Conservation (phyloP, 2,113 vertebrate genomes). For the Porphyrio hochstetteri region DNA sequence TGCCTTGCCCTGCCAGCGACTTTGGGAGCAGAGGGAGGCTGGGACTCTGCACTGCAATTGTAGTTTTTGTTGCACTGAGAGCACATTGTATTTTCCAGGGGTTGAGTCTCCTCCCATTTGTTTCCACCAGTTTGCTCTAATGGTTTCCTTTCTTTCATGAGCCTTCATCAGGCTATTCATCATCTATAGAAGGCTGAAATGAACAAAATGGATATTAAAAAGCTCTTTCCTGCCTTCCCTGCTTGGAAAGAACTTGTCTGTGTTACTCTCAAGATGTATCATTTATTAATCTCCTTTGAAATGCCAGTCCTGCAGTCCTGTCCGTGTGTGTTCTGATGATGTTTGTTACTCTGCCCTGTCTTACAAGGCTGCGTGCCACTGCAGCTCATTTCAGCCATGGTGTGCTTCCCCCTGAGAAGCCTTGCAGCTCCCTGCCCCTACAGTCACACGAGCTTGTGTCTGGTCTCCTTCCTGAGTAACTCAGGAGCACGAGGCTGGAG, state of each 20-base stretch:
- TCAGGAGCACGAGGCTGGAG: neutral
- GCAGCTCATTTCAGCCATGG: neutral
- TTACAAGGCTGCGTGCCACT: neutral
- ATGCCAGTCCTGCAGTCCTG: neutral
- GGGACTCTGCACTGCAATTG: neutral
- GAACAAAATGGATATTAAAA: neutral
- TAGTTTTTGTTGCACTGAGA: neutral
- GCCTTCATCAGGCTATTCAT: neutral
- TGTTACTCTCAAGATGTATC: neutral
- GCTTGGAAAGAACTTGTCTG: neutral
- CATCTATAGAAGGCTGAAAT: slow-evolving; percentile 11
- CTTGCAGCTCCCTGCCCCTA: neutral
- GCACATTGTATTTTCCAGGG: neutral
- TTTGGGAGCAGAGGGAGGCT: neutral
- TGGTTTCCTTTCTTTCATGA: neutral
- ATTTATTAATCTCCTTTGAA: neutral
- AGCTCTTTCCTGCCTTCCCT: neutral
- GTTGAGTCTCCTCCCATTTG: neutral
- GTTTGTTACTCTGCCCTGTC: neutral
- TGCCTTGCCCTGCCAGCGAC: neutral
- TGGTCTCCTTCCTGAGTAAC: neutral
- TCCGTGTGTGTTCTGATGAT: neutral
- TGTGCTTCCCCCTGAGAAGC: neutral
- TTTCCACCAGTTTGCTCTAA: neutral
- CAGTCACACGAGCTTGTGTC: neutral